These are phyloP conservation scores for Anarrhichthys ocellatus DNA, from an alignment of 2,113 vertebrate genomes.

Conservation along the genomic window DNA sequence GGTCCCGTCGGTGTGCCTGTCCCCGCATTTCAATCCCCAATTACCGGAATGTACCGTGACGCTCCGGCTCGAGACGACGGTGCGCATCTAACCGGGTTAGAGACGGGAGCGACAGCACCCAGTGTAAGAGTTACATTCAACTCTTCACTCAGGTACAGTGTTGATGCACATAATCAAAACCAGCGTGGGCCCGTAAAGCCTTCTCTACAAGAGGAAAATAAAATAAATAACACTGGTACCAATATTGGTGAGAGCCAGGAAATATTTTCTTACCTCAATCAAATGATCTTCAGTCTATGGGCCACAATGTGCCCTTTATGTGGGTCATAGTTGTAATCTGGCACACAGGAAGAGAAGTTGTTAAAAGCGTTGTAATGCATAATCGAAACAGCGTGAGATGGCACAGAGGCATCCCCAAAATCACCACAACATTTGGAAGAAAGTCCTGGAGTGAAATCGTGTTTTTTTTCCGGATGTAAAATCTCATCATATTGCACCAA, in stretches of 20 bases:
- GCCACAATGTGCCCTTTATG: background rate
- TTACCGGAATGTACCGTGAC: slow-evolving; percentile 75
- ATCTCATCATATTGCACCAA: background rate
- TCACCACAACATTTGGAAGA: background rate
- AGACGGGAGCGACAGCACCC: slow-evolving; percentile 37
- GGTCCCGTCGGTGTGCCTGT: slow-evolving; percentile 63
- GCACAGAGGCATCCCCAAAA: background rate
- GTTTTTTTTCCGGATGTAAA: background rate
- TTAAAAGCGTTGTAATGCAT: background rate
- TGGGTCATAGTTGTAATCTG: background rate
- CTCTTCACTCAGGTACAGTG: slow-evolving; percentile 24
- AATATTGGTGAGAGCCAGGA: background rate
- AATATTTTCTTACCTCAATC: background rate
- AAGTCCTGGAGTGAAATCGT: background rate
- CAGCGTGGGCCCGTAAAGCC: background rate
- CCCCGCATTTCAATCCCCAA: slow-evolving; percentile 71
- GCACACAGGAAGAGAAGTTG: background rate
- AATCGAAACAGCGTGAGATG: background rate
- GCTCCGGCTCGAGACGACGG: slow-evolving; percentile 52
- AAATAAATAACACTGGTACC: background rate
- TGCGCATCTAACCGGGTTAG: slow-evolving; percentile 54
- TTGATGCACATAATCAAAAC: slow-evolving; percentile 27
- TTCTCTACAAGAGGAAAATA: background rate
- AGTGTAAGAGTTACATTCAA: slow-evolving; percentile 14
- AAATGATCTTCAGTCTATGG: background rate